These are phyloP conservation scores for Platysteira castanea DNA, from an alignment of 2,113 vertebrate species.

Conservation along the genomic window DNA sequence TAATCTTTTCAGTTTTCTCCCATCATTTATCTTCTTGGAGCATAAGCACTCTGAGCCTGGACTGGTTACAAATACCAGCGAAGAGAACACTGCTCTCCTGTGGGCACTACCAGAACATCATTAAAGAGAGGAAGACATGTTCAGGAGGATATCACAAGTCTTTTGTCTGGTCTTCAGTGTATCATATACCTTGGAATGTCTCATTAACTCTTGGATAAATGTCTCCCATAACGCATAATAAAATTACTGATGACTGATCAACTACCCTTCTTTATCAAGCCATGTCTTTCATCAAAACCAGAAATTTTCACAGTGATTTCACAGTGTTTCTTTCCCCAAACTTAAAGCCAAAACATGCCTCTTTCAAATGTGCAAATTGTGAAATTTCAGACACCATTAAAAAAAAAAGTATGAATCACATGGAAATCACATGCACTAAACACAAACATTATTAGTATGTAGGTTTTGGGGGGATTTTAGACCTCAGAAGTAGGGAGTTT, in stretches of 20 bases:
- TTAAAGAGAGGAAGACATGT: background rate
- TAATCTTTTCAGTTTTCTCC: conserved; percentile 26
- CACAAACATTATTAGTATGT: background rate
- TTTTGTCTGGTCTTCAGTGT: background rate
- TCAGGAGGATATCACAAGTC: background rate
- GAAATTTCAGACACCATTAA: background rate
- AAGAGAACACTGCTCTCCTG: conserved; percentile 29
- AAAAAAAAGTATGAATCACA: background rate
- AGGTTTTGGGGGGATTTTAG: background rate
- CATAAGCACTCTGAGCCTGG: background rate
- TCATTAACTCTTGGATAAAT: background rate
- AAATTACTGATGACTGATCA: background rate
- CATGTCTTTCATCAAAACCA: background rate
- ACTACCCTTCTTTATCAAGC: background rate
- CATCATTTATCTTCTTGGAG: conserved; percentile 17
- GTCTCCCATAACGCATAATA: background rate
- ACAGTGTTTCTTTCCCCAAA: background rate
- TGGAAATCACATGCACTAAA: background rate
- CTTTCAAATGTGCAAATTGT: background rate
- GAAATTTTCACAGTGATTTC: background rate
- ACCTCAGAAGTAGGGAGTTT: background rate
- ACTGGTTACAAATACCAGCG: background rate
- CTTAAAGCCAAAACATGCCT: background rate
- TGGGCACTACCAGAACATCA: background rate
- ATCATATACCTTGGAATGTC: background rate